A percentile compares a stretch with the other conserved stretches of the same genome.
Conservation (phyloP, 2,113 vertebrate genomes). For the Actinemys pallida region DNA sequence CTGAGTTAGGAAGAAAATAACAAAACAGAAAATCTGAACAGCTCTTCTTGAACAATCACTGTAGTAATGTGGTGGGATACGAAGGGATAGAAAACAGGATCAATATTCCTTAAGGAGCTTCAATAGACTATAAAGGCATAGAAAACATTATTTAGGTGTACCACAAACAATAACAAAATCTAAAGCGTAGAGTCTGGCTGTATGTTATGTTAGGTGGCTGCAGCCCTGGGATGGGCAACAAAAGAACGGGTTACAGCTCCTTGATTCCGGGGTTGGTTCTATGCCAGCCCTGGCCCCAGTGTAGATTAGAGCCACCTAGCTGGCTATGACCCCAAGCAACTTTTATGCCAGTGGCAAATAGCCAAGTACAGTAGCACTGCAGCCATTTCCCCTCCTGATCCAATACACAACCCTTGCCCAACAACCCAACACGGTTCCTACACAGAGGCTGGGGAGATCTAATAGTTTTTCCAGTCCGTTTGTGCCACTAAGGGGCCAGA, state of each 20-base stretch:
- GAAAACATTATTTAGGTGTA: background rate
- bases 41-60: background rate
- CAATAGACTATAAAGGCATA: background rate
- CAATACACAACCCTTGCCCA: background rate
- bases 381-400: background rate
- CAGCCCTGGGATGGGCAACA: accelerated
- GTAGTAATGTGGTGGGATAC: background rate
- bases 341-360: background rate
- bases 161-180: background rate
- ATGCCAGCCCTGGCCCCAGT: background rate
- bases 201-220: background rate
- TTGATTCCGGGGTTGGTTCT: background rate
- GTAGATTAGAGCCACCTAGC: background rate
- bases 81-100: background rate
- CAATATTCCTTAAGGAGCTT: background rate
- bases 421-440: background rate
- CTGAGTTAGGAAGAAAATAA: background rate
- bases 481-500: background rate
- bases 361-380: background rate
- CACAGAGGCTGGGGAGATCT: background rate
- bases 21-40: background rate
- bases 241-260: background rate
- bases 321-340: background rate
- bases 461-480: background rate
- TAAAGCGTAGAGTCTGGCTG: accelerated